phyloP scores from a whole-genome alignment of 2,888 invertebrate genomes.

The Napeogenes sylphis region DNA sequence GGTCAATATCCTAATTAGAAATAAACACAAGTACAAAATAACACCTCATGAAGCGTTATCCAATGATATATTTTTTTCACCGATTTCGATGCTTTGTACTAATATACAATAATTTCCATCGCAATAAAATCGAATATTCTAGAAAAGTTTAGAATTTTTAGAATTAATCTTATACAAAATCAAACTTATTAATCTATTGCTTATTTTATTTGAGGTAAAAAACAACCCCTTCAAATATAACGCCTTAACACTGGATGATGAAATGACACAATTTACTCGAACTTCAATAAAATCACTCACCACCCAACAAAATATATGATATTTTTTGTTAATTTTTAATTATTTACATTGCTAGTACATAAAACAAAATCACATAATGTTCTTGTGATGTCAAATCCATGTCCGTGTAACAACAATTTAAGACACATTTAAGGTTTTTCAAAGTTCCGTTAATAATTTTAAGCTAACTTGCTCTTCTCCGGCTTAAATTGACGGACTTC shows the following conservation, averaged over 20 bases:
- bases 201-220: constrained; percentile 43
- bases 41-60: constrained; percentile 57
- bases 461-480: constrained; percentile 2
- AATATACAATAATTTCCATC: constrained; percentile 65
- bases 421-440: not conserved
- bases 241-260: constrained; percentile 27
- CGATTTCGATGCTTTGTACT: constrained; percentile 60
- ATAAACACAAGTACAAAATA: constrained; percentile 64
- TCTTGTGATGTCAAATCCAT: constrained; percentile 20
- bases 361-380: constrained; percentile 5
- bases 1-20: constrained; percentile 40
- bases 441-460: constrained; percentile 9
- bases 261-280: constrained; percentile 43
- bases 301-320: constrained; percentile 38
- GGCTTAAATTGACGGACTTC: constrained; percentile 1
- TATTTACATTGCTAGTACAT: constrained; percentile 52
- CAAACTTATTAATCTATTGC: constrained; percentile 53
- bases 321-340: constrained; percentile 39
- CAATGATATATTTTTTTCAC: constrained; percentile 38
- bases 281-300: constrained; percentile 31
- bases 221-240: constrained; percentile 20
- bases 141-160: constrained; percentile 51
- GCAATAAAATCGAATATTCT: constrained; percentile 49
- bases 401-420: constrained; percentile 6
- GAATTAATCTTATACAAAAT: constrained; percentile 56